A percentile compares a stretch with the other conserved stretches of the same genome.
phyloP scores from a whole-genome alignment of 2,113 vertebrate genomes.

The human (Homo sapiens) region DNA sequence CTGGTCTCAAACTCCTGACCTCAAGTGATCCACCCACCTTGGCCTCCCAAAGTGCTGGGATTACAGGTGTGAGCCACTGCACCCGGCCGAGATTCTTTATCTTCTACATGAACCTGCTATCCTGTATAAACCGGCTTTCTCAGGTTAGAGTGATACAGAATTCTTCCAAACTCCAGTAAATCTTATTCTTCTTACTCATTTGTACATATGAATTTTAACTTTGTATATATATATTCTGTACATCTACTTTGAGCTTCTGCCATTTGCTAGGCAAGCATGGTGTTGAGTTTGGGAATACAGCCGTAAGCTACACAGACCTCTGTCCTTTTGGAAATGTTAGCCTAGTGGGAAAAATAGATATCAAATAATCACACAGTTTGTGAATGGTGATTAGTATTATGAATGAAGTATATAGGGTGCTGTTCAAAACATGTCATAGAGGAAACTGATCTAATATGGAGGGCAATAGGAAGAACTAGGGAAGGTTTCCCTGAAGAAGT shows the following conservation, averaged over 20 bases:
- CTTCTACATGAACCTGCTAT: background rate
- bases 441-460: background rate
- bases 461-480: background rate
- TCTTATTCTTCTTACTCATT: background rate
- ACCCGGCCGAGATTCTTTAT: constrained; percentile 4
- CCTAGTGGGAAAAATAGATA: background rate
- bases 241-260: constrained; percentile 30
- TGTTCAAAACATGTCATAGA: background rate
- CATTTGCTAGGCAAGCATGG: background rate
- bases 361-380: background rate
- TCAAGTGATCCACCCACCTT: no score
- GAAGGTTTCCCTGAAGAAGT: background rate
- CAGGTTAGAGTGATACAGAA: background rate
- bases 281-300: background rate
- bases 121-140: background rate
- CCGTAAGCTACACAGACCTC: background rate
- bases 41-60: no score
- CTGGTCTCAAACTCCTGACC: no score
- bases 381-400: constrained; percentile 11
- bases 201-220: background rate
- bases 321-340: constrained; percentile 37
- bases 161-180: constrained; percentile 32
- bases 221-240: background rate
- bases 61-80: no score
- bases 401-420: background rate